Evolutionary conservation across 2,113 vertebrate species (phyloP), one percentile per base, ranked within the genome.

Genomic region (Connochaetes taurinus): DNA sequence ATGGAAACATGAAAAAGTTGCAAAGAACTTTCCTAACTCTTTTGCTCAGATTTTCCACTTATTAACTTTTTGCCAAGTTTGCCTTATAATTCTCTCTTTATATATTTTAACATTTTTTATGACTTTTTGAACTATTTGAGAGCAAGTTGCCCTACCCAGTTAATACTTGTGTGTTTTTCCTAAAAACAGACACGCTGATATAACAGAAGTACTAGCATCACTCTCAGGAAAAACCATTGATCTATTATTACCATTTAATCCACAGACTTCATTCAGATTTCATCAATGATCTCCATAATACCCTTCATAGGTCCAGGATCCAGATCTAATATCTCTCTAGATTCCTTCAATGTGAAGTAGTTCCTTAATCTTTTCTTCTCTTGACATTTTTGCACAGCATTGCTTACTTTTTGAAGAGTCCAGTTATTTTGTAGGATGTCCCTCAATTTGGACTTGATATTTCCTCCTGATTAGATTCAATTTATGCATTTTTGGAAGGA

Each of bases 91-190:
- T 91, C 52, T 90, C 29, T 88, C 31, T 91, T 21, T 33, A 27
- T 25, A 21, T 6, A 74, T 33, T 88, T 97, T 47, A 36, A 62
- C 17, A 8, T 58, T 33, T 55, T 88, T 93, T n/a, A 36, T 78
- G 58, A 78, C 45, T 91, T 95, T 92, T 94, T 36, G 2, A 96
- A 90, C 47, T 53, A 27, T 92, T 97, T 92, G 85, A 87, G 43
- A 36, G 14, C 45, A 60, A 33, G 21, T 86, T 96, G 50, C 29
- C n/a, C 33, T 80, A 27, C 16, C 21, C 6, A 11, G 7, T 94
- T 64, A 90, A 33, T 47, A 36, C 33, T 58, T 94, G 11, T 64
- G n/a, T 57, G 5, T 36, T 95, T 93, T 85, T 62, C 33, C 40
- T 92, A 80, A 83, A 92, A 90, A 40, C 19, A 92, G 60, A 71